These are phyloP conservation scores for Mionectes olivaceus DNA, from an alignment of 2,797 vertebrate species.

Conservation along the genomic window DNA sequence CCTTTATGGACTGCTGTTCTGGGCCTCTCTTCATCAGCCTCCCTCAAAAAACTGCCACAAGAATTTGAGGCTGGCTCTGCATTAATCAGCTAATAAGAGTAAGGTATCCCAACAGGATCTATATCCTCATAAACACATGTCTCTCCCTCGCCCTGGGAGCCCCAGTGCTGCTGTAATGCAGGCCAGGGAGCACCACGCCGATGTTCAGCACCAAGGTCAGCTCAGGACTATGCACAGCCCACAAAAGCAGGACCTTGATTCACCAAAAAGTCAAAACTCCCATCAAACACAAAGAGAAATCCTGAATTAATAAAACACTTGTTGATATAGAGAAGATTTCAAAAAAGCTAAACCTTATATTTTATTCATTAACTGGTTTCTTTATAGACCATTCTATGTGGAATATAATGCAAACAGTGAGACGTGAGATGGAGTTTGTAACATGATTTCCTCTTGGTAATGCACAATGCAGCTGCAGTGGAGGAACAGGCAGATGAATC, in stretches of 20 bases:
- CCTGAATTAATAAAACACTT: neutral
- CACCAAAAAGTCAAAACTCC: neutral
- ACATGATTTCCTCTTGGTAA: neutral
- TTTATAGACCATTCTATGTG: neutral
- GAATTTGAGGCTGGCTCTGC: neutral
- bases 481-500: neutral
- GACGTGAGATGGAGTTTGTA: neutral
- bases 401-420: neutral
- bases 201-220: constrained; percentile 42
- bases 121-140: neutral
- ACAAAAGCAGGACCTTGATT: fast-evolving
- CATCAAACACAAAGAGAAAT: neutral
- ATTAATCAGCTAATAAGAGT: neutral
- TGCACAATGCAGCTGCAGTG: neutral
- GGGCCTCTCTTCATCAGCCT: neutral
- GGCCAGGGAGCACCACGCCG: neutral
- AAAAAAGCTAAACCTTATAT: neutral
- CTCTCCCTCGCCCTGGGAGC: neutral
- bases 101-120: neutral
- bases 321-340: neutral
- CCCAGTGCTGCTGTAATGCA: fast-evolving
- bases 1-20: neutral
- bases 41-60: neutral
- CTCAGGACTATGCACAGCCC: neutral
- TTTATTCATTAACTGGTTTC: neutral